These are phyloP conservation scores for Euproctis similis DNA, from an alignment of 2,888 invertebrate species.

Conservation along the genomic window DNA sequence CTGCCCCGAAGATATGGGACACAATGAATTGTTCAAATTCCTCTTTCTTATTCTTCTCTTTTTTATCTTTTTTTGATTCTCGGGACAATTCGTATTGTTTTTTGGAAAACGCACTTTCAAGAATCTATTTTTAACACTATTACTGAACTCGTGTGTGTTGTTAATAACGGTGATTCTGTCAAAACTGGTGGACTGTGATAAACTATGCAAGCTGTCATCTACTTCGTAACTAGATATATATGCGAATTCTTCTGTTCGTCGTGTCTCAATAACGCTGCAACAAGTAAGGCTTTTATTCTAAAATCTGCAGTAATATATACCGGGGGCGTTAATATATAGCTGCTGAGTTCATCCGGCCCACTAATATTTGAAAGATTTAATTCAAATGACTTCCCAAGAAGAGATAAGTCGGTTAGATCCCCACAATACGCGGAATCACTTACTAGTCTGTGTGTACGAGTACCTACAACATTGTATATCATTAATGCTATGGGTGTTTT, in stretches of 20 bases:
- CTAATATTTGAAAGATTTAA: too few relatives aligned
- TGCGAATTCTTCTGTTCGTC: constrained; percentile 51
- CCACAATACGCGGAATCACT: too few relatives aligned
- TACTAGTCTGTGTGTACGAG: too few relatives aligned
- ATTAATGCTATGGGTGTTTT: too few relatives aligned
- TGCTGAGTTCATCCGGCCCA: too few relatives aligned
- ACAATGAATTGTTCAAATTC: too few relatives aligned
- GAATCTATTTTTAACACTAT: constrained; percentile 24
- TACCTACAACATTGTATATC: too few relatives aligned
- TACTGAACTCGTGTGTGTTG: constrained; percentile 32
- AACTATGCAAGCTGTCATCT: constrained; percentile 26
- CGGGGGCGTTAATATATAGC: too few relatives aligned
- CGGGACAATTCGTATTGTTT: constrained; percentile 11
- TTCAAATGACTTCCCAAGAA: too few relatives aligned
- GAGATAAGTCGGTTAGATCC: too few relatives aligned
- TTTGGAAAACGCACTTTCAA: constrained; percentile 15
- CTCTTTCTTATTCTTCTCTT: constrained; percentile 9
- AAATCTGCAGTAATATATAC: too few relatives aligned
- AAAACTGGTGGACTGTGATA: constrained; percentile 45
- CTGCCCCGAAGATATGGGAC: not conserved
- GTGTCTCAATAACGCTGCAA: constrained; percentile 51
- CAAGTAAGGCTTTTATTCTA: too few relatives aligned
- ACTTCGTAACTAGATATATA: constrained; percentile 50
- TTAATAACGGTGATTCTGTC: constrained; percentile 60
- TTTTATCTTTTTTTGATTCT: constrained; percentile 3